Evolutionary conservation across 2,113 vertebrate species (phyloP), one percentile per base, ranked within the genome.

Genomic region (Capreolus pygargus): DNA sequence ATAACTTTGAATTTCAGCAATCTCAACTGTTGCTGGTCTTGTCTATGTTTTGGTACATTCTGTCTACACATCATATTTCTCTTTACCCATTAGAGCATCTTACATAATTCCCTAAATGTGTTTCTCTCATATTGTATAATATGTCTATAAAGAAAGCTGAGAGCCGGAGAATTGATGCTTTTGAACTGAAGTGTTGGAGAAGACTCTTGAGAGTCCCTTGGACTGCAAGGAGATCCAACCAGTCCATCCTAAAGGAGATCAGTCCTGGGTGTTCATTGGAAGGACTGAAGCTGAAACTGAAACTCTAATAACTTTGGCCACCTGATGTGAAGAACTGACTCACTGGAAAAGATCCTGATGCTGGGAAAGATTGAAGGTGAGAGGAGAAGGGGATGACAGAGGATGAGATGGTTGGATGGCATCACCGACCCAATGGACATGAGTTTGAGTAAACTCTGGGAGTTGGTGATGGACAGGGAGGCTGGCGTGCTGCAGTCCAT

Each of bases 1-100:
- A 79, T 88, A 43, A 43, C 27, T 94, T 76, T 95, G 36, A 94
- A 39, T 81, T 94, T 87, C 45, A 92, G 57, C 2, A 54, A 33
- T 43, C 15, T 79, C 39, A 92, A 54, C 5, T 60, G 33, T 55
- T 95, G 4, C 14, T 25, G 39, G n/a, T 1, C 91, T 33, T 83
- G 1, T 52, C 11, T 25, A n/a, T 79, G 28, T 30, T 79, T 47
- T 85, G 13, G 7, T 79, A 15, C 11, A 82, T 50, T 5, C 13
- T 95, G 2, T 47, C 39, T 55, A 57, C 6, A 57, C 39, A 7
- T 64, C 23, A 58, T 33, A 52, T 13, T 81, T 95, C 2, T 79
- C 10, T 64, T 85, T 21, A 57, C 64, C n/a, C 23, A 78, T 93
- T 11, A 55, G 2, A 45, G 74, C 1, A 45, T 95, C n/a, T 76